Evolutionary conservation across 2,113 vertebrate genomes (phyloP).

Genomic region (Poeciliopsis turrubarensis): DNA sequence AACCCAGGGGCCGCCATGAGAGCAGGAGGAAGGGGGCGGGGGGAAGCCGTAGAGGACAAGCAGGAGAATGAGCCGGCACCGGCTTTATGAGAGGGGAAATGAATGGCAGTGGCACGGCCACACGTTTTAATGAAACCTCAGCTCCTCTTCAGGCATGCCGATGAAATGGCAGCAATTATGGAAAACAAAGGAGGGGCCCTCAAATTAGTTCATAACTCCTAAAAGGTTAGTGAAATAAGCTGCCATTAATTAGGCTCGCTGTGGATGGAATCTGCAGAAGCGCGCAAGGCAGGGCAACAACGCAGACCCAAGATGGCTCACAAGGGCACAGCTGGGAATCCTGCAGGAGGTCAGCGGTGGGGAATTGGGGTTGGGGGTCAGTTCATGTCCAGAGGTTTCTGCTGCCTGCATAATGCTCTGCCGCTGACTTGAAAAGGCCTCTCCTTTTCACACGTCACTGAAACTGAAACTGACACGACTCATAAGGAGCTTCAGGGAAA

Average conservation of each 20-base stretch:
- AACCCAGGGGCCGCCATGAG: slow-evolving; percentile 54
- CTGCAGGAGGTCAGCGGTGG: background rate
- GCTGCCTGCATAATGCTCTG: background rate
- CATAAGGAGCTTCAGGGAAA: too few relatives aligned
- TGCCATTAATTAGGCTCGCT: slow-evolving; percentile 35
- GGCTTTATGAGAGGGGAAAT: slow-evolving; percentile 57
- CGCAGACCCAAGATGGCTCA: slow-evolving; percentile 17
- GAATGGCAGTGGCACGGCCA: slow-evolving; percentile 47
- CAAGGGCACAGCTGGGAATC: background rate
- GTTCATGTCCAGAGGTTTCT: background rate
- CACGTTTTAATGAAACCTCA: slow-evolving; percentile 59
- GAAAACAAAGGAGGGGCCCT: slow-evolving; percentile 50
- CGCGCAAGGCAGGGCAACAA: slow-evolving; percentile 3
- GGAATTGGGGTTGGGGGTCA: background rate
- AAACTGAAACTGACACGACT: too few relatives aligned
- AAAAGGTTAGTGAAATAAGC: slow-evolving; percentile 34
- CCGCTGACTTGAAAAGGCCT: too few relatives aligned
- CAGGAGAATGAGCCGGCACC: slow-evolving; percentile 14
- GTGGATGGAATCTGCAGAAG: slow-evolving; percentile 21
- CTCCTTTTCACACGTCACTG: too few relatives aligned
- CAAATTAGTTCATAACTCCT: slow-evolving; percentile 63
- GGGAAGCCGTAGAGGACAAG: background rate
- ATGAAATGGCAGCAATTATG: slow-evolving; percentile 61
- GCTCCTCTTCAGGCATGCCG: slow-evolving; percentile 43
- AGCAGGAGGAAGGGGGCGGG: background rate